These are phyloP conservation scores for Danio aesculapii DNA, from an alignment of 2,797 vertebrate species.

Conservation along the genomic window DNA sequence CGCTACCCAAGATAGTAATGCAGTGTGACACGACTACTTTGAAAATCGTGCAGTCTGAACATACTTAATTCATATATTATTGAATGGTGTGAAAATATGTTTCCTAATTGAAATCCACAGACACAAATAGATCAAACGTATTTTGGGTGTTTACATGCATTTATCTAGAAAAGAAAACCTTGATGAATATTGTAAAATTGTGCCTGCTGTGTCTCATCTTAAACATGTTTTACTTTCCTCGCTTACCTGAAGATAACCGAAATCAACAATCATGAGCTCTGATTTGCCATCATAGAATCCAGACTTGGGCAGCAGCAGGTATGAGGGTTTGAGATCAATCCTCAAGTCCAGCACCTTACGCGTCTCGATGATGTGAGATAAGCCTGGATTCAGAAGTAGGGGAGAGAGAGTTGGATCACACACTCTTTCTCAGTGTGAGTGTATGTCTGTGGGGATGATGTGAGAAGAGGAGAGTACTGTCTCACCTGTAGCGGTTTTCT, in stretches of 20 bases:
- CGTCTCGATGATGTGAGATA: slow-evolving; percentile 93
- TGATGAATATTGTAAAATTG: too few relatives aligned
- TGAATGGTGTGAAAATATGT: too few relatives aligned
- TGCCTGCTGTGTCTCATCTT: background rate
- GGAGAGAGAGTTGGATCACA: background rate
- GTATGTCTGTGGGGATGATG: background rate
- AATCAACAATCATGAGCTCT: slow-evolving; percentile 90
- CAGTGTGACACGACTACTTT: too few relatives aligned
- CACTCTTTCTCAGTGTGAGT: background rate
- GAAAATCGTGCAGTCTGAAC: too few relatives aligned
- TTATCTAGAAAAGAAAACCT: too few relatives aligned
- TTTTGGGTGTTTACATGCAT: too few relatives aligned
- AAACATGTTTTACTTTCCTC: background rate
- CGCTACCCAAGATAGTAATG: too few relatives aligned
- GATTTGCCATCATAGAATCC: slow-evolving; percentile 86
- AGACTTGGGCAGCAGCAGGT: slow-evolving; percentile 87
- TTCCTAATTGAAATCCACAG: too few relatives aligned
- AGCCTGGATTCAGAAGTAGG: slow-evolving; percentile 73
- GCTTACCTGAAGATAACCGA: slow-evolving; percentile 89
- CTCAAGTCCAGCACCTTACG: slow-evolving; percentile 91
- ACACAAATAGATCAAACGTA: too few relatives aligned
- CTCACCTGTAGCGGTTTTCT: slow-evolving; percentile 90
- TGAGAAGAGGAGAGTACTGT: background rate
- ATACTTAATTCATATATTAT: too few relatives aligned
- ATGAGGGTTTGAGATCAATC: slow-evolving; percentile 92